Percentiles rank a stretch among this genome's conserved stretches.
Conservation (phyloP, 2,888 invertebrate genomes). For the Nowickia ferox region DNA sequence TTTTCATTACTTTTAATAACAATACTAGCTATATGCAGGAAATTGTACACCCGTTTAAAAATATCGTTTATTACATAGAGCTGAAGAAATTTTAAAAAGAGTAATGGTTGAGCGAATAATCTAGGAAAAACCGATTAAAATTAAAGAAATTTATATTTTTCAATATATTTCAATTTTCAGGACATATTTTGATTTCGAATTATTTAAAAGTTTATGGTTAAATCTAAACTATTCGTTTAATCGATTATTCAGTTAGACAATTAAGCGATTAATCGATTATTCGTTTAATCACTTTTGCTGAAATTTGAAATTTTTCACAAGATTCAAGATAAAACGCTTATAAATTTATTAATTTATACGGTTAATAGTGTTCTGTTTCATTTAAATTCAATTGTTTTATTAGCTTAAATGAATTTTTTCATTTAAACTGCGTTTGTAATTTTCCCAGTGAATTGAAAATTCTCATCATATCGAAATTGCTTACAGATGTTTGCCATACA, state of each 20-base stretch:
- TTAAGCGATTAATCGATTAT: not conserved
- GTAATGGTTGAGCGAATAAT: no score
- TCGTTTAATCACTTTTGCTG: not conserved
- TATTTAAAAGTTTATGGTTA: not conserved
- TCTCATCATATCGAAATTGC: constrained; percentile 53
- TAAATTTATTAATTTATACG: no score
- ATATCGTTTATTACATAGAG: no score
- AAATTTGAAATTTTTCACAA: no score
- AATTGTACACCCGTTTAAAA: no score
- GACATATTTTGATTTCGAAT: no score
- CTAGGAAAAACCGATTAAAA: not conserved
- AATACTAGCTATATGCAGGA: no score
- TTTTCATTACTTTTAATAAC: no score
- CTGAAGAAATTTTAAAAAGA: not conserved
- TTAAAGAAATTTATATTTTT: no score
- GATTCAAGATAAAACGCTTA: no score
- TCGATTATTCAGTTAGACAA: not conserved
- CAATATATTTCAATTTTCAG: no score
- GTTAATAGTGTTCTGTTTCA: no score
- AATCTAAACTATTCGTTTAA: not conserved
- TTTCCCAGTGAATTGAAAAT: constrained; percentile 15
- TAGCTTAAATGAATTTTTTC: not conserved
- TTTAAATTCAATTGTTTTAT: not conserved
- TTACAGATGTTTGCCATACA: constrained; percentile 53
- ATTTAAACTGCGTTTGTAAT: not conserved